Conservation (phyloP, 64 coral and sea anemone genomes). For the Dendrophyllia cribrosa region DNA sequence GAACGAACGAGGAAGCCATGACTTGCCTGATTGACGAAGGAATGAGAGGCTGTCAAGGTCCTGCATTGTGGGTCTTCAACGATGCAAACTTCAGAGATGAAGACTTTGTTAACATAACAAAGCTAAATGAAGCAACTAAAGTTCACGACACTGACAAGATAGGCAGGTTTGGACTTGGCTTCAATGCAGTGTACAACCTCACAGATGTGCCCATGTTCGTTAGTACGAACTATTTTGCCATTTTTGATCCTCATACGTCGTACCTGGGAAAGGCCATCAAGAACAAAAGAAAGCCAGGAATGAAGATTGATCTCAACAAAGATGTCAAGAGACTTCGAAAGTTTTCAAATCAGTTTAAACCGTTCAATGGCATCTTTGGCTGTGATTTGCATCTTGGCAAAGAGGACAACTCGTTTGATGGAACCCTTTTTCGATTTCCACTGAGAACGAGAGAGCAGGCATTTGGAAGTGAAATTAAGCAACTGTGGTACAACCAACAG, state of each 20-base stretch:
- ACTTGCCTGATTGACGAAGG: slow-evolving; percentile 31
- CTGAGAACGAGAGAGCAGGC: slow-evolving; percentile 79
- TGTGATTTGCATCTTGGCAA: slow-evolving; percentile 61
- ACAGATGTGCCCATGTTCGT: slow-evolving; percentile 91
- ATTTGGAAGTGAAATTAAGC: slow-evolving; percentile 76
- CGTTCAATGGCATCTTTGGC: slow-evolving; percentile 82
- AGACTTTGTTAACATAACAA: slow-evolving; percentile 90
- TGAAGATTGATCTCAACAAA: slow-evolving; percentile 68
- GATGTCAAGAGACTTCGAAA: slow-evolving; percentile 59
- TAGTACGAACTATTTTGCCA: slow-evolving; percentile 72
- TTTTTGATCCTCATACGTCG: slow-evolving; percentile 81
- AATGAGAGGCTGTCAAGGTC: slow-evolving; percentile 20
- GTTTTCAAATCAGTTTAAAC: slow-evolving; percentile 77
- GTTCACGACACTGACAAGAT: slow-evolving; percentile 80
- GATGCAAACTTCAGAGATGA: slow-evolving; percentile 63
- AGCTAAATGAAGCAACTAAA: slow-evolving; percentile 88
- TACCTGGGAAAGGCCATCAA: slow-evolving; percentile 76
- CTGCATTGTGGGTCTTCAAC: slow-evolving; percentile 33
- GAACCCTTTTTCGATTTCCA: slow-evolving; percentile 87
- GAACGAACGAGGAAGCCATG: slow-evolving; percentile 60
- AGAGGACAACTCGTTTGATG: slow-evolving; percentile 67
- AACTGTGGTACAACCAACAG: slow-evolving; percentile 57
- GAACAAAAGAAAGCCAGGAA: slow-evolving; percentile 74
- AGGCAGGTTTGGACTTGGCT: slow-evolving; percentile 95
- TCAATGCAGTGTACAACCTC: slow-evolving; percentile 94